These are phyloP conservation scores for Hemicentrotus pulcherrimus DNA, from an alignment of 35 echinoderm and acorn worm species.

Conservation along the genomic window DNA sequence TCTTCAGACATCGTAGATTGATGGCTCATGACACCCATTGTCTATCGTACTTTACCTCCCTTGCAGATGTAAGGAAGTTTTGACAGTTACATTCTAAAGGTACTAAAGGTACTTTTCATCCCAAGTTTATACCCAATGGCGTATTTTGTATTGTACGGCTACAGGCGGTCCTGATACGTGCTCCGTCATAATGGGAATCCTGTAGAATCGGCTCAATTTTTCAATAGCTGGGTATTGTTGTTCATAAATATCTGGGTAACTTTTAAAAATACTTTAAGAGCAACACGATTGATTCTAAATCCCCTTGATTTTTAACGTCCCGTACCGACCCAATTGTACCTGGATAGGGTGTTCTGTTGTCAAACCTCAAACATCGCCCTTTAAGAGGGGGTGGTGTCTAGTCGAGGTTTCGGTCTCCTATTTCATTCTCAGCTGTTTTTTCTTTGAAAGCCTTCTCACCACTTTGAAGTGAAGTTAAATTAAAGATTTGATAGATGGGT, in stretches of 20 bases:
- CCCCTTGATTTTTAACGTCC: background rate
- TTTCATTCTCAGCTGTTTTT: background rate
- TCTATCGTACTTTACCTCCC: background rate
- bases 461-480: background rate
- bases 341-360: background rate
- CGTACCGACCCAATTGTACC: background rate
- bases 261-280: background rate
- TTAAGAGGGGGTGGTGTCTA: background rate
- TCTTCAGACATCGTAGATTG: background rate
- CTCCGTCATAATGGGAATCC: background rate
- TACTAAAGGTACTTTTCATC: background rate
- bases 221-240: background rate
- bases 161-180: background rate
- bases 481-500: background rate
- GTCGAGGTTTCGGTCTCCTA: background rate
- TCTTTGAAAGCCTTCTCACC: background rate
- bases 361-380: background rate
- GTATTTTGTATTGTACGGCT: background rate
- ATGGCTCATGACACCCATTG: background rate
- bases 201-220: background rate
- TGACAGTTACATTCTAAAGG: background rate
- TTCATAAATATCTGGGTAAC: background rate
- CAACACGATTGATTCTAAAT: background rate
- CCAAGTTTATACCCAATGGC: background rate
- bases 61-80: background rate